A percentile compares a stretch with the other conserved stretches of the same genome.
These are phyloP conservation scores for Mesorhabditis spiculigera DNA, from an alignment of 2,888 invertebrate species.

Conservation along the genomic window DNA sequence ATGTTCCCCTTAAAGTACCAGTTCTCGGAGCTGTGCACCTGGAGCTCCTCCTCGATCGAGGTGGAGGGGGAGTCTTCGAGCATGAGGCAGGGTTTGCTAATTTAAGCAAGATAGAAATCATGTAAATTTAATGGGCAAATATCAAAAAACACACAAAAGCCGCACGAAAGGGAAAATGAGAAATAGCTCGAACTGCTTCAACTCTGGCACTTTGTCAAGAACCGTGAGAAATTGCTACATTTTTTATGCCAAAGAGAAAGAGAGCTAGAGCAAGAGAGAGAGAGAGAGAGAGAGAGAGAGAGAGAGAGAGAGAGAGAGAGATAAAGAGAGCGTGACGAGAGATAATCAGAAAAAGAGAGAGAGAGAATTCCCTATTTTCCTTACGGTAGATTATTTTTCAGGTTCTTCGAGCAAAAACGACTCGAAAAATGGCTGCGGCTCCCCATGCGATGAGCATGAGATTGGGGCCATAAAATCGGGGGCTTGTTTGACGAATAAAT, in stretches of 20 bases:
- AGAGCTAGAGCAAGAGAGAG: neutral
- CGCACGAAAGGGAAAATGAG: too few species aligned
- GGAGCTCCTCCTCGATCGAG: neutral
- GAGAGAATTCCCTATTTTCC: neutral
- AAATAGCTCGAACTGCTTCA: neutral
- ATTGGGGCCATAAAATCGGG: too few species aligned
- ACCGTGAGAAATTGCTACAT: too few species aligned
- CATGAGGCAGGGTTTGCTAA: neutral
- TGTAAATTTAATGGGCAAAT: too few species aligned
- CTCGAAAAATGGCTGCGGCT: too few species aligned
- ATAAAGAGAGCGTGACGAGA: neutral
- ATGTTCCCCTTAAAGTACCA: neutral
- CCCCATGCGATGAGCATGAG: too few species aligned
- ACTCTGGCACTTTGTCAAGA: too few species aligned
- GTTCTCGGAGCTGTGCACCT: neutral
- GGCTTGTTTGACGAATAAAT: too few species aligned
- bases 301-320: neutral
- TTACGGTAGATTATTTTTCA: too few species aligned
- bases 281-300: neutral
- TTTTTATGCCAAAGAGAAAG: neutral
- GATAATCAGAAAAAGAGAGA: neutral
- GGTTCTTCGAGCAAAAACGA: too few species aligned
- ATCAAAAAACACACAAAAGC: too few species aligned
- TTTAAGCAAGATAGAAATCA: too few species aligned
- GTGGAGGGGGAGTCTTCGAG: neutral